Base-by-base conservation (phyloP, 2,888 invertebrate species). In the Lysandra coridon region DNA sequence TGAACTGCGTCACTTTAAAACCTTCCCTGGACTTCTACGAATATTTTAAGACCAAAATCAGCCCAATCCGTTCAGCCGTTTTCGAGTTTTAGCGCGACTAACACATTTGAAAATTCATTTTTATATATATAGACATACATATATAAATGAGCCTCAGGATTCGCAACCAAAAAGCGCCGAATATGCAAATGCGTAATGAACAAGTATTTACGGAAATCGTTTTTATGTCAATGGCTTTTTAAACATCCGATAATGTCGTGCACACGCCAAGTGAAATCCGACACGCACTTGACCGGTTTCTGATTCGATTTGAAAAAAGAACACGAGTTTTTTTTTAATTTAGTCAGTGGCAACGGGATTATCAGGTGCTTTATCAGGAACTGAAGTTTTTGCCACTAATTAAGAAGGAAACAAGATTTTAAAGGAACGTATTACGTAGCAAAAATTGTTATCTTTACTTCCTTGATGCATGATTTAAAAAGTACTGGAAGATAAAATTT, bases 251-350 rank as follows among this genome's bases (percentile, higher is more conserved):
- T 69, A 37, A 69, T 37, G 69, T 69, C 69, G 17, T 69, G 69
- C 69, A 37, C 69, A 69, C 33, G 69, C 69, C 69, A 37, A 69
- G 69, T 69, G 69, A 69, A 69, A 69, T 69, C 69, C 69, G 69
- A 69, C 69, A 69, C 69, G 69, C 69, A 69, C 69, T 69, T 69
- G 69, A 69, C 69, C 69, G 69, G 69, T 69, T 69, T 69, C 69
- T 69, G 69, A 69, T 69, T 69, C 33, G 69, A 69, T 69, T 69
- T 69, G 33, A 37, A 69, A 69, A 69, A 62, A 1, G 62, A 62
- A 69, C 69, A 69, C 33, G 37, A 33, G 69, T 69, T 69, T 69
- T 69, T 30, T 69, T 69, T 69, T 69, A 33, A 69, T 33, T 69
- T 33, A 37, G 33, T 4, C 69, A 23, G 14, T 33, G 33, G 69